Base-by-base conservation (phyloP, 1,140 invertebrate species). In the Cylas formicarius region DNA sequence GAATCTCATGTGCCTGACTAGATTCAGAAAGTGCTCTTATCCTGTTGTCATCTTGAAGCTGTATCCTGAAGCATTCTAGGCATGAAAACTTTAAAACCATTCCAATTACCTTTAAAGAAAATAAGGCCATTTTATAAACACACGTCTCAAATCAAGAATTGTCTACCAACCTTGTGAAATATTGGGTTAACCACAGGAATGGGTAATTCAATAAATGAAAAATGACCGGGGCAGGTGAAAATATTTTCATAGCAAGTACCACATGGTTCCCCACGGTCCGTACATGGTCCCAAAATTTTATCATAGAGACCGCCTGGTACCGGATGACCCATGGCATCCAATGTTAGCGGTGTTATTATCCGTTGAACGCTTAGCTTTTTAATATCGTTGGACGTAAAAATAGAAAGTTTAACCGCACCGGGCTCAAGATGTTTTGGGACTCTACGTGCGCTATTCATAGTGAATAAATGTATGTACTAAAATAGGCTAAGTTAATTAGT, bases 201-300 rank as follows among this genome's bases (percentile, higher is more conserved):
- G 2, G 90, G 87, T n/a, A 99, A 68, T 44, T 84, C 81, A 46
- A 99, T 95, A 59, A 97, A 89, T 0, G 95, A 95, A 70, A 94
- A 84, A 69, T 99, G 96, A 3, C 96, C 95, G 1, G 82, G 77
- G 68, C 95, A 99, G 43, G 78, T 69, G 8, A 70, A 53, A n/a
- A 72, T 58, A 47, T 68, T 74, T 44, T 81, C 74, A 4, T 75
- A 72, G 68, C 95, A 98, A 10, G 92, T 97, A 8, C 67, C 66
- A 70, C 95, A 98, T 5, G 76, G 68, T 43, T 89, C 82, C 60
- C 74, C 71, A 47, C 68, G 70, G 2, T 75, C 72, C 27, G 69
- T 68, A 3, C 72, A 47, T 3, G 81, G 77, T 4, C 84, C 84
- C 74, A 48, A 39, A 61, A 60, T 42, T 97, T 66, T 75, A 68